Evolutionary conservation across 2,797 vertebrate species (phyloP), one percentile per base, ranked within the genome.

Genomic region (Rhodeus uyekii): DNA sequence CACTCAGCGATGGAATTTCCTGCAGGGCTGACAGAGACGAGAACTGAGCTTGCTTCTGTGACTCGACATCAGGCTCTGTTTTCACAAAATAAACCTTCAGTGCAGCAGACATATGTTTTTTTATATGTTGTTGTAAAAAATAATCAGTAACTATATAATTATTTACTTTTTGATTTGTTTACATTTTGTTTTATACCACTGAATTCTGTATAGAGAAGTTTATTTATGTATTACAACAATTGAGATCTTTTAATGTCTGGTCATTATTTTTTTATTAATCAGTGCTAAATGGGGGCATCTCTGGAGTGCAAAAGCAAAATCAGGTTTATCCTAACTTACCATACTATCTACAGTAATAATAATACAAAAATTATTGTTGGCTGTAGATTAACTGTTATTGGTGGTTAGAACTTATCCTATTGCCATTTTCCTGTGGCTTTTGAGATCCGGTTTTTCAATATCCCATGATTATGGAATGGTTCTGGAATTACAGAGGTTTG

Each of bases 1-100:
- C 88, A 83, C 86, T 91, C 88, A 87, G 88, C 86, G 83, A 29
- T 89, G 90, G 91, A 93, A 93, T 94, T 93, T 94, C 92, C 92
- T 93, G 89, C 86, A 46, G 42, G 74, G 89, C 89, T 92, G 87
- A 85, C 84, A 89, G 89, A 89, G 93, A 91, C 87, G 32, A 85
- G 69, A 71, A 81, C 82, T 53, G 19, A 38, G 42, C 55, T 78
- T 81, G 80, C 84, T 78, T 74, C 64, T 44, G 68, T 79, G 42
- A 61, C 46, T 68, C 39, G 29, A 29, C 75, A 58, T 46, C 50
- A 58, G 64, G 18, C 50, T 63, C 64, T 27, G 65, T 76, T 32
- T 83, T 73, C 67, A 42, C 58, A 36, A 82, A 80, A 72, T 22
- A 63, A 55, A 55, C 19, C 32, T 39, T 46, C 4, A 4, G 44